Base-by-base conservation (phyloP, 1,140 invertebrate genomes). In the Limonius californicus region DNA sequence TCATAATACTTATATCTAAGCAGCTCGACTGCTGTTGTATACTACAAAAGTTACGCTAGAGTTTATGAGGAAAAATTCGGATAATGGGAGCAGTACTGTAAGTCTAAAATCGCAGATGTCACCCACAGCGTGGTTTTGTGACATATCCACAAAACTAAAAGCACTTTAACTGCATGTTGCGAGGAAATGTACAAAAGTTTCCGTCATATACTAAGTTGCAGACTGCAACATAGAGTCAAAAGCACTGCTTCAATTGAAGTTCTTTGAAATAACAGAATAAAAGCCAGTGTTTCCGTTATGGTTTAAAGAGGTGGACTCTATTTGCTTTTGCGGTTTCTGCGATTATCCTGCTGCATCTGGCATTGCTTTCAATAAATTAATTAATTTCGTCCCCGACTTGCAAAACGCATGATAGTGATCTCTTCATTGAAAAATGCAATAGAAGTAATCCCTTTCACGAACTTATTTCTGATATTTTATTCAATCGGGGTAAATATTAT, bases 241-340 rank as follows among this genome's bases (percentile, higher is more conserved):
- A 50, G 45, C 45, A 50, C 45, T 50, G 45, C 9, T 50, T 19
- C 16, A 50, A 50, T 50, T 50, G 45, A 50, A 50, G 45, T 50
- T 50, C 45, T 50, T 50, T 50, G 45, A 50, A 50, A 50, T 50
- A 50, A 50, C 20, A 50, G 45, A 50, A 50, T 50, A 50, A 50
- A 50, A 3, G 45, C 2, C n/a, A 50, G 45, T 19, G 16, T 12
- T 50, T 50, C 20, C 12, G 19, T 50, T 50, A 50, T 39, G n/a
- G 2, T 39, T 39, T 21, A 19, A 50, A 50, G 20, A 50, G 45
- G 15, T 18, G 45, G 12, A 18, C 16, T 11, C 6, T 18, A 12
- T 21, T 50, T 50, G 9, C 12, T 50, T 19, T 18, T 18, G 14
- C 45, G n/a, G 19, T 21, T 50, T 18, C 16, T 12, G 2, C 23